Evolutionary conservation across 2,888 invertebrate genomes (phyloP).

Genomic region (Agapostemon virescens): DNA sequence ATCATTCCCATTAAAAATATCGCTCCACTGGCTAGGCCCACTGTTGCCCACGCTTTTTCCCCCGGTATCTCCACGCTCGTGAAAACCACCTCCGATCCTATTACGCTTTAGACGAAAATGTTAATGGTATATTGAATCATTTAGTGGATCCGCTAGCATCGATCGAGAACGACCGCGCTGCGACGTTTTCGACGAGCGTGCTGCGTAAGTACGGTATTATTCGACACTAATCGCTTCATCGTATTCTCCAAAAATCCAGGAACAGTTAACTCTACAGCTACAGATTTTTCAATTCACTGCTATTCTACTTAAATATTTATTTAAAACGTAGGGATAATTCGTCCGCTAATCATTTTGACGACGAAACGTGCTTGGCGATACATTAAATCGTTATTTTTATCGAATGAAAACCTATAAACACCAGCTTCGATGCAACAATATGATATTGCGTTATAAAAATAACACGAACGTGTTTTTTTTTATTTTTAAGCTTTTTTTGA

Average conservation of each 20-base stretch:
- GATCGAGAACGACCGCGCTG: not conserved
- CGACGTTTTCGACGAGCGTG: not conserved
- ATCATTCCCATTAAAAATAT: constrained; percentile 24
- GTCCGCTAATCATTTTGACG: too few relatives aligned
- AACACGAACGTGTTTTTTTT: too few relatives aligned
- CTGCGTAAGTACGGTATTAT: not conserved
- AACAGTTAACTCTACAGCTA: not conserved
- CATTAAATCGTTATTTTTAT: too few relatives aligned
- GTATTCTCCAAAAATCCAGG: not conserved
- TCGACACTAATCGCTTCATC: not conserved
- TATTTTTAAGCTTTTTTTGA: too few relatives aligned
- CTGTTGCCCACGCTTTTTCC: not conserved
- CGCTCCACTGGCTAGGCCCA: constrained; percentile 1
- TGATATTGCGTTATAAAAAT: too few relatives aligned
- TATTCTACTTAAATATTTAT: not conserved
- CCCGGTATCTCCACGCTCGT: constrained; percentile 15
- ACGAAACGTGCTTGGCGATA: too few relatives aligned
- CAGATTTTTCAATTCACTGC: not conserved
- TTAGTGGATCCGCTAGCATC: not conserved
- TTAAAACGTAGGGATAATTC: too few relatives aligned
- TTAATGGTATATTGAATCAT: constrained; percentile 16
- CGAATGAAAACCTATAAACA: too few relatives aligned
- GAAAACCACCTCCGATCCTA: constrained; percentile 6
- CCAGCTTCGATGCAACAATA: too few relatives aligned
- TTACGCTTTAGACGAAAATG: constrained; percentile 16